Evolutionary conservation across 2,888 invertebrate genomes (phyloP), one percentile per base, ranked within the genome.

Genomic region (Hedya salicella): DNA sequence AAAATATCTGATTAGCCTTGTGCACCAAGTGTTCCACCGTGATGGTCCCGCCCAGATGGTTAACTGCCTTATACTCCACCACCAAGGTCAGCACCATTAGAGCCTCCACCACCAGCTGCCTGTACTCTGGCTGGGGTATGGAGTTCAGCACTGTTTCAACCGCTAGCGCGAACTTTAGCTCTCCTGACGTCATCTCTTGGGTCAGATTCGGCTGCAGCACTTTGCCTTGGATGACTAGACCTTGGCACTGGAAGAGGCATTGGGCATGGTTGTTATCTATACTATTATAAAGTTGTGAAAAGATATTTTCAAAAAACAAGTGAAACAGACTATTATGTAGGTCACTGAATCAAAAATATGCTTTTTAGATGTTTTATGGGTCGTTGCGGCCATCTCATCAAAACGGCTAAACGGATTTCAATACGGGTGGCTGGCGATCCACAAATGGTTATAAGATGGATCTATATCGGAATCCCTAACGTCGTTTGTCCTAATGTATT

Each of bases 141-240:
- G 97, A 96, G 85, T 99, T 99, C 57, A 99, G 92, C 2, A 98
- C 98, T 1, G 98, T 97, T 89, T 99, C 99, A 0, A 99, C 99
- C 62, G 98, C 98, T 14, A 99, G 92, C 0, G 99, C 99, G 89
- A 99, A 99, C 91, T 99, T 99, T 75, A 99, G 89, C 90, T 99
- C 99, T 46, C 98, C 98, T 0, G 98, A 95, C 0, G 99, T 99
- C 99, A 99, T 99, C 95, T 99, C 99, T 91, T 98, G 98, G 0
- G 99, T 99, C 59, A 99, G 92, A 86, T 96, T 97, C 79, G 98
- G 98, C 62, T 97, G 97, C 19, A 99, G 90, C 25, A 97, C 94
- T 83, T 97, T 96, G 0, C 97, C 98, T 85, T 98, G 98, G 70
- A 99, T 98, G 8, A 96, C 95, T 61, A 99, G 91, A 1, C 98